Evolutionary conservation across 2,113 vertebrate genomes (phyloP).

Genomic region (Craseonycteris thonglongyai): DNA sequence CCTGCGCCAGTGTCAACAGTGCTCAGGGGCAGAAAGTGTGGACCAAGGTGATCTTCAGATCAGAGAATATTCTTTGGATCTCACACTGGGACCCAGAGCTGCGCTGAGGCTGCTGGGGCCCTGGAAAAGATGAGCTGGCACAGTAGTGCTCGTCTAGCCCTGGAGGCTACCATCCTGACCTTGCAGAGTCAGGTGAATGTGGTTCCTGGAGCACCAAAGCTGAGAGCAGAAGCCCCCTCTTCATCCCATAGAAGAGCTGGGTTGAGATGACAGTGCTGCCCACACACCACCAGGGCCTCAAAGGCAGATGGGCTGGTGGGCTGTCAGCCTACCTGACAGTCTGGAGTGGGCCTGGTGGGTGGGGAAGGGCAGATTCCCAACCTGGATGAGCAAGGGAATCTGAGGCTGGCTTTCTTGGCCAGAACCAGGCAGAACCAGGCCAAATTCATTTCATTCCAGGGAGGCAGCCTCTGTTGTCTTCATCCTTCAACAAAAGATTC

Average conservation of each 20-base stretch:
- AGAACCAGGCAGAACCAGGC: not conserved
- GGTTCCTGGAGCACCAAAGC: not conserved
- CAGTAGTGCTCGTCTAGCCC: not conserved
- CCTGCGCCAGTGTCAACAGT: not conserved
- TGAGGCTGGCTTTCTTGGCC: not conserved
- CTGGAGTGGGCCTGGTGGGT: not conserved
- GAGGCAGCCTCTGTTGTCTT: not conserved
- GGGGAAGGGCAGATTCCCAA: not conserved
- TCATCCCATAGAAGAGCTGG: not conserved
- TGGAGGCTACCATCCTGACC: too few relatives aligned
- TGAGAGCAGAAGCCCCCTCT: not conserved
- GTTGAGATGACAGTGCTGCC: not conserved
- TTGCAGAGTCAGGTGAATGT: not conserved
- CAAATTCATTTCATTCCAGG: accelerated
- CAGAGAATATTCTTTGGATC: not conserved
- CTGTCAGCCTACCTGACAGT: not conserved
- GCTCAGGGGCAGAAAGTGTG: not conserved
- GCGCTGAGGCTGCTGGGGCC: accelerated
- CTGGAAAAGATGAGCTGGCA: not conserved
- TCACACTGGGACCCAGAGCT: accelerated
- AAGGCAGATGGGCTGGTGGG: not conserved
- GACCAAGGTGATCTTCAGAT: not conserved
- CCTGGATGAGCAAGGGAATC: not conserved
- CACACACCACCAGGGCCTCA: not conserved
- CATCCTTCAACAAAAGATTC: not conserved